Evolutionary conservation across 2,797 vertebrate species (phyloP), one percentile per base, ranked within the genome.

Genomic region (Rhynchonycteris naso): DNA sequence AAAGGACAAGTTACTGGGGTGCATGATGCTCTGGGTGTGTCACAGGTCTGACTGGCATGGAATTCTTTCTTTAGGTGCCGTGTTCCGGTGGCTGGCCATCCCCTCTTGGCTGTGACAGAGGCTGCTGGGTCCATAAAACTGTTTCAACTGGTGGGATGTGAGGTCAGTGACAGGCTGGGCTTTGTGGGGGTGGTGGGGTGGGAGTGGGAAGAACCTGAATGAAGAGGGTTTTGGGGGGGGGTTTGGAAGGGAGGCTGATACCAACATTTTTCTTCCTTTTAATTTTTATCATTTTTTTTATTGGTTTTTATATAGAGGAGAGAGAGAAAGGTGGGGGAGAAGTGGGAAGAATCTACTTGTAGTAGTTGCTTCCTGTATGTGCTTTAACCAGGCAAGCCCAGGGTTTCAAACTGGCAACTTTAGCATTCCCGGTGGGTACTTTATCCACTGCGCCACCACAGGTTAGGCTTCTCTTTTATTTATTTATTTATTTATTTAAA

Each of bases 81-180:
- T 0, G 6, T 99, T 59, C 98, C 98, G 0, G 92, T 99, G 82
- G 98, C 98, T 0, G 99, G 98, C 35, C 96, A 92, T 56, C 98
- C 99, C 5, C 86, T 99, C 93, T 96, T 99, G 97, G 99, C 99
- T 38, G 97, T 99, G 80, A 99, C 99, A 16, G 98, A 98, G 75
- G 99, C 99, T 5, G 97, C 95, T 0, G 99, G 99, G 0, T 98
- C 98, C 1, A 93, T 99, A 95, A 98, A 99, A 95, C 97, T 99
- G 30, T 98, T 98, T 97, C 94, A 83, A 0, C 97, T 99, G 95
- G 95, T 96, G 19, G 98, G 97, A 12, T 97, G 93, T 58, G 98
- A 99, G 99, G 99, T 99, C 97, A 98, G 98, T 97, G 97, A 58
- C 86, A 94, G 66, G 14, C 43, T 3, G 61, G 43, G 43, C 15